Conservation (phyloP, 2,113 vertebrate genomes). For the Xiphorhynchus elegans region DNA sequence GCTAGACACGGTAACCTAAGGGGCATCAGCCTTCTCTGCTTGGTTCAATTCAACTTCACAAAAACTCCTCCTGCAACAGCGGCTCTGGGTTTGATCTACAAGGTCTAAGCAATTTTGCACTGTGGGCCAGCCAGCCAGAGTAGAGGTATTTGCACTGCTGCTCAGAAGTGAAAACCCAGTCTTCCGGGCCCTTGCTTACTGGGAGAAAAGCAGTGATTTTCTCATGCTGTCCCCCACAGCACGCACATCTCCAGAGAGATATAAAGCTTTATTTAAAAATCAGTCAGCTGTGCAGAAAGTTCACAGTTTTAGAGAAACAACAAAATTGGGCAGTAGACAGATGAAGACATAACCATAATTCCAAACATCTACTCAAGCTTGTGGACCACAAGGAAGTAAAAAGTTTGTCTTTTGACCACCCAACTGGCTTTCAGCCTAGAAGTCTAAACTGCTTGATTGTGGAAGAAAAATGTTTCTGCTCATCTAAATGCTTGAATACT, state of each 20-base stretch:
- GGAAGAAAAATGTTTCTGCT: background rate
- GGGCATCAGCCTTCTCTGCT: background rate
- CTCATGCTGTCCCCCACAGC: background rate
- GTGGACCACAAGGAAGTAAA: background rate
- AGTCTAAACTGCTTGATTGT: background rate
- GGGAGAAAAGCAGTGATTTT: background rate
- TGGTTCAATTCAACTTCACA: background rate
- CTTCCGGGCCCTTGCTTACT: background rate
- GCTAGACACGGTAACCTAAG: background rate
- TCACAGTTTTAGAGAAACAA: background rate
- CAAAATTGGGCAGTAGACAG: background rate
- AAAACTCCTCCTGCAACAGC: background rate
- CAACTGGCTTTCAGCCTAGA: background rate
- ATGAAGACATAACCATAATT: background rate
- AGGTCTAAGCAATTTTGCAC: background rate
- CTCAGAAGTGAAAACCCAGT: background rate
- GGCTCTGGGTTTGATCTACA: background rate
- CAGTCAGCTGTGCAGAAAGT: background rate
- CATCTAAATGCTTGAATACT: background rate
- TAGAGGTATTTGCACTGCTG: background rate
- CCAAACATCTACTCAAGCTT: background rate
- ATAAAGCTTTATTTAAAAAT: background rate
- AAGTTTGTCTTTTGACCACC: background rate
- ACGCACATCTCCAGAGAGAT: background rate
- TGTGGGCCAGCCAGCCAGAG: background rate